Conservation (phyloP, 2,888 invertebrate genomes). For the Amphipoea lucens region DNA sequence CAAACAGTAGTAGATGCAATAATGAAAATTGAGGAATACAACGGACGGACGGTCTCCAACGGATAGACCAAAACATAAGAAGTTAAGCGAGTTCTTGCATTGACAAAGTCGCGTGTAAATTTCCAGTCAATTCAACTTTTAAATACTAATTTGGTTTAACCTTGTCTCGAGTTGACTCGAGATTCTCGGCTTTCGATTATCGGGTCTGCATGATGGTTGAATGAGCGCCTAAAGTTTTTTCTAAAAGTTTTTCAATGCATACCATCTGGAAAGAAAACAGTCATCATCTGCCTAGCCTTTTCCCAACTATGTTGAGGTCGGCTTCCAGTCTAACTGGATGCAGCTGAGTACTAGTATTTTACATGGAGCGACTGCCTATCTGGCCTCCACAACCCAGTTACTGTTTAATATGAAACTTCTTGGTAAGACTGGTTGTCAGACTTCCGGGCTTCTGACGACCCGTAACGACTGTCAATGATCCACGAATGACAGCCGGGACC, state of each 20-base stretch:
- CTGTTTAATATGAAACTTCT: not conserved
- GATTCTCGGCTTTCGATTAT: constrained; percentile 1
- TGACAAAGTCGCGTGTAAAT: not conserved
- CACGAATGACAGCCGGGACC: not conserved
- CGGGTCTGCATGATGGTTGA: too few relatives aligned
- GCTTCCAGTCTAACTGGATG: too few relatives aligned
- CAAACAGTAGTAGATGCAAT: too few relatives aligned
- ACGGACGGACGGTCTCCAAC: too few relatives aligned
- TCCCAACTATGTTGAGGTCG: too few relatives aligned
- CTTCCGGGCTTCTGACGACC: not conserved
- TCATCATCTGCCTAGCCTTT: too few relatives aligned
- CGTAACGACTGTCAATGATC: not conserved
- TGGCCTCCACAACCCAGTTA: not conserved
- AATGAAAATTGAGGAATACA: too few relatives aligned
- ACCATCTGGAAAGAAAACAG: not conserved
- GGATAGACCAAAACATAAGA: not conserved
- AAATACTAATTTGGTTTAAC: constrained; percentile 37
- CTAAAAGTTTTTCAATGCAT: too few relatives aligned
- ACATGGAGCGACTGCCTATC: too few relatives aligned
- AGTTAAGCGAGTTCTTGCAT: not conserved
- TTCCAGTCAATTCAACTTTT: constrained; percentile 33
- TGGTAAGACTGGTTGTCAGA: not conserved
- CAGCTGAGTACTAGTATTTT: not conserved
- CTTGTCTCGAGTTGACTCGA: constrained; percentile 14
- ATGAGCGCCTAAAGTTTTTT: not conserved